Evolutionary conservation across 2,888 invertebrate species (phyloP).

Genomic region (Ligdia adustata): DNA sequence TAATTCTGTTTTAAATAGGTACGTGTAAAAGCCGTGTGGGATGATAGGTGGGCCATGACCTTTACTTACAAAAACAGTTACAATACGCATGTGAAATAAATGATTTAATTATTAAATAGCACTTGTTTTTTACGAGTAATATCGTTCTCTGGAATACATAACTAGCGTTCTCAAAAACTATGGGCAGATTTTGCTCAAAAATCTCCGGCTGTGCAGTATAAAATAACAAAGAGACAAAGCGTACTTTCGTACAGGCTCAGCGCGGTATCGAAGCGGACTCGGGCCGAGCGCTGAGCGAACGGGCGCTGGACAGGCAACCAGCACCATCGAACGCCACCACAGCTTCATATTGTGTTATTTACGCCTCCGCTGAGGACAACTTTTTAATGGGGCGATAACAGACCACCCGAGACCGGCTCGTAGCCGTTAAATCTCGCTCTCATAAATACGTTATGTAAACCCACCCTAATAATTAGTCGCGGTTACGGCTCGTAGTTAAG

Average conservation of each 20-base stretch:
- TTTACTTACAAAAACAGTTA: background rate
- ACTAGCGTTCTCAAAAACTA: constrained; percentile 6
- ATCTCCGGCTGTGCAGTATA: constrained; percentile 28
- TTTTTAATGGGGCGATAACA: constrained; percentile 83
- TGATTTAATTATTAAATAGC: too few relatives aligned
- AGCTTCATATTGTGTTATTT: constrained; percentile 75
- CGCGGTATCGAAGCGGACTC: constrained; percentile 6
- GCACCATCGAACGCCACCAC: constrained; percentile 43
- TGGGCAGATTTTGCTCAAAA: constrained; percentile 23
- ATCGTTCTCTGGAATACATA: background rate
- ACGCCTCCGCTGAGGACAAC: constrained; percentile 78
- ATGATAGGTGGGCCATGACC: background rate
- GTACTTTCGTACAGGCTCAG: constrained; percentile 11
- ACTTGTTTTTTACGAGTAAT: background rate
- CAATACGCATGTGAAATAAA: too few relatives aligned
- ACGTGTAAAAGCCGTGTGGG: background rate
- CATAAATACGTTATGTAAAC: constrained; percentile 84
- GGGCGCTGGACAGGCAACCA: constrained; percentile 5
- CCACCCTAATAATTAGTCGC: constrained; percentile 83
- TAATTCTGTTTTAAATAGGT: background rate
- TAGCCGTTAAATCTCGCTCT: constrained; percentile 78
- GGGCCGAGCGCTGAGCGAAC: background rate
- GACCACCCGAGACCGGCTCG: constrained; percentile 77
- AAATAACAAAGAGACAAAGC: constrained; percentile 34
- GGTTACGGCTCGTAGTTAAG: constrained; percentile 80